Percentiles rank a stretch among this genome's conserved stretches.
Conservation (phyloP, 2,888 invertebrate species). For the Homarus gammarus region DNA sequence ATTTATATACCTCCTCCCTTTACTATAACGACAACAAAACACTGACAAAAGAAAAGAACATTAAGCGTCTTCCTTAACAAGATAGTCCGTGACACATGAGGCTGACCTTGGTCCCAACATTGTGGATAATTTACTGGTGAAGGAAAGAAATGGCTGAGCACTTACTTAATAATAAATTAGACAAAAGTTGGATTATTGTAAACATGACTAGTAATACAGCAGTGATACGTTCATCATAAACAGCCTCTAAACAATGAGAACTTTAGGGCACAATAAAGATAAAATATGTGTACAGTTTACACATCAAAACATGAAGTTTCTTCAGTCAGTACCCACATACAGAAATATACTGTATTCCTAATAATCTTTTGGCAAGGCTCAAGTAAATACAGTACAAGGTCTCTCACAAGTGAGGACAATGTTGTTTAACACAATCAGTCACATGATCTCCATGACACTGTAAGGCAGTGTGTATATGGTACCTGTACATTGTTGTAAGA, state of each 20-base stretch:
- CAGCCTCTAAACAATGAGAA: conserved; percentile 2
- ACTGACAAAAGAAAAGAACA: too few relatives aligned
- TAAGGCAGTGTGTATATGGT: too few relatives aligned
- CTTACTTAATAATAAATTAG: conserved; percentile 9
- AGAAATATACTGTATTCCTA: too few relatives aligned
- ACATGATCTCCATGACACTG: too few relatives aligned
- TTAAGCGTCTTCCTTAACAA: too few relatives aligned
- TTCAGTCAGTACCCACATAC: background rate
- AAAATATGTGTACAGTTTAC: background rate
- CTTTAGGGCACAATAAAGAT: background rate
- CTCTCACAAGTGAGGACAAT: too few relatives aligned
- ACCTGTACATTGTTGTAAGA: too few relatives aligned
- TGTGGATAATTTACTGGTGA: background rate
- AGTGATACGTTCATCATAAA: conserved; percentile 24
- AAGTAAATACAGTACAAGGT: too few relatives aligned
- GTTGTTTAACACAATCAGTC: too few relatives aligned
- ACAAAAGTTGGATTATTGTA: background rate
- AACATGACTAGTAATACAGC: conserved; percentile 33
- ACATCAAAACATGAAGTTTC: background rate
- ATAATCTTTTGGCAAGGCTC: too few relatives aligned
- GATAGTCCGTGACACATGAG: background rate
- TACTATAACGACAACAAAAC: too few relatives aligned
- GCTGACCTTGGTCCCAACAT: conserved; percentile 11
- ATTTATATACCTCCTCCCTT: too few relatives aligned
- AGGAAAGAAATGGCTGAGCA: conserved; percentile 5